Evolutionary conservation across 2,888 invertebrate species (phyloP).

Genomic region (Reticulitermes lucifugus): DNA sequence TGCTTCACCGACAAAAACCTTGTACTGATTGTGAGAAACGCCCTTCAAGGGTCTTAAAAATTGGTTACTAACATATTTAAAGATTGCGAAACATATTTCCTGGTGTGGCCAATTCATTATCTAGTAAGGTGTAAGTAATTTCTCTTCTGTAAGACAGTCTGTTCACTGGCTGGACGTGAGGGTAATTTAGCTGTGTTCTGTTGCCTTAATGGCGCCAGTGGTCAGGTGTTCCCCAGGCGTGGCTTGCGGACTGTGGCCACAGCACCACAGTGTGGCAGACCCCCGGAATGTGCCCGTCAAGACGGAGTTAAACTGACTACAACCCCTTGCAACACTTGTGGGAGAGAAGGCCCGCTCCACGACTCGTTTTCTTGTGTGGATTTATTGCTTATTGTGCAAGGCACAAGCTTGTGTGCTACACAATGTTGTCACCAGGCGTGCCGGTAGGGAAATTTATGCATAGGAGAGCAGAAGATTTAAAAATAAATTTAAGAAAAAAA

Average conservation of each 20-base stretch:
- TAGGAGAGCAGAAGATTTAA: too few species aligned
- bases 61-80: too few species aligned
- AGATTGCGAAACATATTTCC: background rate
- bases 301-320: slow-evolving; percentile 21
- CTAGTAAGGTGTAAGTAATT: background rate
- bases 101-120: background rate
- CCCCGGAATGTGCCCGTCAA: slow-evolving; percentile 43
- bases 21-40: too few species aligned
- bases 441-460: too few species aligned
- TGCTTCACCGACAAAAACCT: too few species aligned
- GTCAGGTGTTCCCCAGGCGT: slow-evolving; percentile 39
- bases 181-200: slow-evolving; percentile 33
- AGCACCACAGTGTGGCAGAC: slow-evolving; percentile 36
- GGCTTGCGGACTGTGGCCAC: slow-evolving; percentile 42
- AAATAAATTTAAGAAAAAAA: too few species aligned
- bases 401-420: background rate
- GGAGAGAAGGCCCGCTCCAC: background rate
- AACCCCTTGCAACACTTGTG: slow-evolving; percentile 3
- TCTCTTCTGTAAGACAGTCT: background rate
- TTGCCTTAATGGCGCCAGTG: slow-evolving; percentile 27
- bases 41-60: too few species aligned
- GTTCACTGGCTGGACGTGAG: slow-evolving; percentile 2
- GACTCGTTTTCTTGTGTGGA: background rate
- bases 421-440: too few species aligned
- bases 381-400: background rate